These are phyloP conservation scores for Lomographa bimaculata DNA, from an alignment of 2,888 invertebrate species.

Conservation along the genomic window DNA sequence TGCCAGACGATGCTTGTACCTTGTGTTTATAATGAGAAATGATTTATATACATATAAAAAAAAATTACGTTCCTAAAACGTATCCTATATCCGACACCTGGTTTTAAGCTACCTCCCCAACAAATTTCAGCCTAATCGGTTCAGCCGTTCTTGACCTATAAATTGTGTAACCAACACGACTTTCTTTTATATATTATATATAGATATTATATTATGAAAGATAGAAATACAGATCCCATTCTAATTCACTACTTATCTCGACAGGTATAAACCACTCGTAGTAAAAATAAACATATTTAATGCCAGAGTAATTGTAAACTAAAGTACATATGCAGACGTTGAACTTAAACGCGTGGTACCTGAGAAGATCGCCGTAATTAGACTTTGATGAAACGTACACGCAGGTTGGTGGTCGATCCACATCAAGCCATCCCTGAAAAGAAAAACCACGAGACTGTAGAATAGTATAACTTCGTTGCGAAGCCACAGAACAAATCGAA, in stretches of 20 bases:
- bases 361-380: constrained; percentile 25
- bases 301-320: constrained; percentile 20
- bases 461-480: not conserved
- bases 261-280: constrained; percentile 44
- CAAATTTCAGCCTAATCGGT: too few species aligned
- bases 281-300: constrained; percentile 13
- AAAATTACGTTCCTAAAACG: too few species aligned
- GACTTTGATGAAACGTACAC: constrained; percentile 35
- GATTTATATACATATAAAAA: too few species aligned
- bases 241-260: constrained; percentile 32
- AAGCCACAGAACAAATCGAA: too few species aligned
- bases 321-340: constrained; percentile 35
- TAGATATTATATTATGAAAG: not conserved
- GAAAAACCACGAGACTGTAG: not conserved
- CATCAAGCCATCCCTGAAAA: constrained; percentile 30
- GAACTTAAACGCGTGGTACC: constrained; percentile 37
- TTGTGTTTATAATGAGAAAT: too few species aligned
- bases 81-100: too few species aligned
- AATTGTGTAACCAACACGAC: too few species aligned
- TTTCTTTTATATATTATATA: too few species aligned
- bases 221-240: constrained; percentile 42
- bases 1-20: too few species aligned
- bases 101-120: too few species aligned
- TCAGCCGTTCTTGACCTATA: too few species aligned
- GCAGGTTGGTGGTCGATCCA: constrained; percentile 19